Conservation (phyloP, 2,888 invertebrate genomes). For the Amiota communis region DNA sequence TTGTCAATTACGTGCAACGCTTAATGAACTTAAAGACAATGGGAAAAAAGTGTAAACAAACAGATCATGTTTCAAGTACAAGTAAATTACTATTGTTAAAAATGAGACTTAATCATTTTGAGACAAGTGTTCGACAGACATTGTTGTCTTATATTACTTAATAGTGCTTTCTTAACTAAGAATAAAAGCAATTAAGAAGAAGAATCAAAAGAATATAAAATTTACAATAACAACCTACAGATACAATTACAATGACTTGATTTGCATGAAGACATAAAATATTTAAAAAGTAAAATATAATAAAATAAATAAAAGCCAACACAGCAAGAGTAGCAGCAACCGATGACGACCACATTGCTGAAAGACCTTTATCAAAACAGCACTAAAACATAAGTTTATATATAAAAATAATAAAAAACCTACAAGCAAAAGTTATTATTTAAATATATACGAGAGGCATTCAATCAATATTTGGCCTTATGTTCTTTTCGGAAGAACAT, state of each 20-base stretch:
- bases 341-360: background rate
- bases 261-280: constrained; percentile 11
- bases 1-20: too few species aligned
- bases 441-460: background rate
- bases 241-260: constrained; percentile 3
- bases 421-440: constrained; percentile 15
- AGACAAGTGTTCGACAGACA: too few species aligned
- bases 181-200: background rate
- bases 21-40: too few species aligned
- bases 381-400: background rate
- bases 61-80: too few species aligned
- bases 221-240: background rate
- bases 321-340: background rate
- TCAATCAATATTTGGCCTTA: too few species aligned
- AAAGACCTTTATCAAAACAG: constrained; percentile 8
- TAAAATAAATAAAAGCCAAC: constrained; percentile 20
- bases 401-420: background rate
- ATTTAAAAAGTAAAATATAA: too few species aligned
- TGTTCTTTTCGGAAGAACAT: too few species aligned
- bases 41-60: too few species aligned
- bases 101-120: too few species aligned
- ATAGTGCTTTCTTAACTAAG: background rate
- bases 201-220: background rate
- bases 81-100: too few species aligned
- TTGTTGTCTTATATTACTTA: too few species aligned